Conservation (phyloP, 2,888 invertebrate genomes). For the Pogonocherus hispidulus region DNA sequence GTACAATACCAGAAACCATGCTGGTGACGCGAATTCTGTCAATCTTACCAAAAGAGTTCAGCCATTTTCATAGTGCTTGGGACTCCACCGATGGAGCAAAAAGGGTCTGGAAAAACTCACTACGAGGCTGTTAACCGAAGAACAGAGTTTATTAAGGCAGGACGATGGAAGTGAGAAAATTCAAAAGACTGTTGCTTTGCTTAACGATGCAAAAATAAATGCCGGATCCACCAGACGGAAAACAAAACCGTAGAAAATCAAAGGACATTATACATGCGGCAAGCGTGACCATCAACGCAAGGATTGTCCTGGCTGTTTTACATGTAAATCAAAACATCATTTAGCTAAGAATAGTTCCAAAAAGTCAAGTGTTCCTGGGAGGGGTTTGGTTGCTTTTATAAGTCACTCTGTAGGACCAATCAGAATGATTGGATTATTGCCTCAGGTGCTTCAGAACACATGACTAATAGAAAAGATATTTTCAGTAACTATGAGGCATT, state of each 20-base stretch:
- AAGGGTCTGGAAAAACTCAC: slow-evolving; percentile 13
- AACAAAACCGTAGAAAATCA: slow-evolving; percentile 23
- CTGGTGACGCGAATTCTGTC: slow-evolving; percentile 44
- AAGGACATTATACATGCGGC: slow-evolving; percentile 41
- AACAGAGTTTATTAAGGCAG: not conserved
- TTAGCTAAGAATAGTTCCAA: not conserved
- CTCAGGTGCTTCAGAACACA: slow-evolving; percentile 42
- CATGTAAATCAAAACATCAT: slow-evolving; percentile 34
- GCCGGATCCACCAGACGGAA: not conserved
- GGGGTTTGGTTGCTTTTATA: not conserved
- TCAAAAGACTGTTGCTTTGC: not conserved
- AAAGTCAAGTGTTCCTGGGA: not conserved
- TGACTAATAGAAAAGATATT: slow-evolving; percentile 33
- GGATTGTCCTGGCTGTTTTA: slow-evolving; percentile 40
- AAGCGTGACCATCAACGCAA: slow-evolving; percentile 32
- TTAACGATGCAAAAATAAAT: not conserved
- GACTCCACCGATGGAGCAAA: slow-evolving; percentile 21
- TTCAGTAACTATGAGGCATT: slow-evolving; percentile 36
- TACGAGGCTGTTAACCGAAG: not conserved
- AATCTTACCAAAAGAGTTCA: slow-evolving; percentile 25
- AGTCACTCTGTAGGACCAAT: too few species aligned
- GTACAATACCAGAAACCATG: slow-evolving; percentile 42
- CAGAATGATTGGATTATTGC: slow-evolving; percentile 37
- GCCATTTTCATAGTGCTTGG: slow-evolving; percentile 37
- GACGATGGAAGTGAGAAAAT: not conserved